Base-by-base conservation (phyloP, 2,888 invertebrate genomes). In the Choreutis nemorana region DNA sequence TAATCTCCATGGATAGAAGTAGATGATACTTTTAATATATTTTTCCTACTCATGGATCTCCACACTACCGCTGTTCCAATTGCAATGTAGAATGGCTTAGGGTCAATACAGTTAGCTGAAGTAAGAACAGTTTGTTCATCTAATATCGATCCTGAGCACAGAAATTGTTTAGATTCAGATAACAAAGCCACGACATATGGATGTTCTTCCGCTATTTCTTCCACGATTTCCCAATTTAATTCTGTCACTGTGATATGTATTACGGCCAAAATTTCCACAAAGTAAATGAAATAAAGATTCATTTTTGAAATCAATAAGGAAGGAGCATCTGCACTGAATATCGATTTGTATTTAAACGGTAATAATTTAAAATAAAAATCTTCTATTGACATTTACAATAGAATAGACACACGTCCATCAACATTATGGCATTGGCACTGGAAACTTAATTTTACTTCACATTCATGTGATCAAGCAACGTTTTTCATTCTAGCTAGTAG, bases 151-250 rank as follows among this genome's bases (percentile, higher is more conserved):
- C 72, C 73, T 2, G 67, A 54, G 37, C 72, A 73, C 24, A 51
- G 39, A 34, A 57, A 65, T 14, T 51, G 37, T 31, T 44, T 53
- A 12, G 33, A 37, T 10, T 30, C 11, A 29, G 55, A 53, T 26
- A 71, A 38, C 26, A 73, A 36, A 2, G 58, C 68, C 3, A 61
- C 63, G 9, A 72, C 32, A 32, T 55, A 71, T 1, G 70, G 62
- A 34, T 66, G 43, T 29, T 50, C 34, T 48, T 72, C 71, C 23
- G 65, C 63, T 14, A 71, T 40, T 8, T 28, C 22, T 48, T 71
- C 71, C 34, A 66, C 44, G 18, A 33, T 24, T 26, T 20, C 29
- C 48, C 48, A 47, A 14, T 41, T 28, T 16, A 8, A 2, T 18
- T 26, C 15, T 26, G 15, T 15, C 8, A 15, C 8, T 24, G 13